Evolutionary conservation across 2,888 invertebrate genomes (phyloP).

Genomic region (Meteorus cinctellus): DNA sequence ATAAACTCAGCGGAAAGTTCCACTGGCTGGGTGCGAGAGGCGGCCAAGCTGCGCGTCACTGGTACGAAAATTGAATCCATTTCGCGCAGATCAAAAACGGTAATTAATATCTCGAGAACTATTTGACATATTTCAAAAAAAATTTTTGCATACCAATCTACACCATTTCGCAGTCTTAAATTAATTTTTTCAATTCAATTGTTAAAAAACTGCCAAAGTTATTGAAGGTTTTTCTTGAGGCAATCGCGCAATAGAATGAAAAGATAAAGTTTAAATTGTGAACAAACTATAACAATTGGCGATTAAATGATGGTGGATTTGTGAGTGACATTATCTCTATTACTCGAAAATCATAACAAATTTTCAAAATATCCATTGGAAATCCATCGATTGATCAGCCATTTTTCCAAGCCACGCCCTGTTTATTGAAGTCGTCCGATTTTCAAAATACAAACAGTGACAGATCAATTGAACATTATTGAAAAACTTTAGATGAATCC

Average conservation of each 20-base stretch:
- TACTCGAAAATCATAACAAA: not conserved
- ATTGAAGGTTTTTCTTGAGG: slow-evolving; percentile 42
- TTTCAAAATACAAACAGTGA: slow-evolving; percentile 7
- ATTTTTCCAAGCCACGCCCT: slow-evolving; percentile 37
- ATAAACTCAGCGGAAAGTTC: slow-evolving; percentile 64
- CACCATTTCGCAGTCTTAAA: slow-evolving; percentile 64
- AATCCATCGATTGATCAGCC: slow-evolving; percentile 19
- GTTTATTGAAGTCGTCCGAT: not conserved
- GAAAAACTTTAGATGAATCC: not conserved
- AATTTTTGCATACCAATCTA: slow-evolving; percentile 54
- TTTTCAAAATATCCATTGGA: slow-evolving; percentile 10
- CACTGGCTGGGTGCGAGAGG: slow-evolving; percentile 66
- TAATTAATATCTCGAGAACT: slow-evolving; percentile 59
- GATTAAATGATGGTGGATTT: slow-evolving; percentile 1
- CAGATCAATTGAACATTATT: not conserved
- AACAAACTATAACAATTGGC: slow-evolving; percentile 12
- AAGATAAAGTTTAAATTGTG: slow-evolving; percentile 19
- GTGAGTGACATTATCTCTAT: not conserved
- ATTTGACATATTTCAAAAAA: slow-evolving; percentile 47
- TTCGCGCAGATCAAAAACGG: slow-evolving; percentile 61
- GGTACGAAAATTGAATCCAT: slow-evolving; percentile 46
- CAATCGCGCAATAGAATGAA: slow-evolving; percentile 6
- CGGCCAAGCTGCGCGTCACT: slow-evolving; percentile 71
- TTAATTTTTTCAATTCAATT: slow-evolving; percentile 54
- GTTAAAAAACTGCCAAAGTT: slow-evolving; percentile 32